These are phyloP conservation scores for crab-eating macaque (Macaca fascicularis) DNA, from an alignment of 2,113 vertebrate species.

Conservation along the genomic window DNA sequence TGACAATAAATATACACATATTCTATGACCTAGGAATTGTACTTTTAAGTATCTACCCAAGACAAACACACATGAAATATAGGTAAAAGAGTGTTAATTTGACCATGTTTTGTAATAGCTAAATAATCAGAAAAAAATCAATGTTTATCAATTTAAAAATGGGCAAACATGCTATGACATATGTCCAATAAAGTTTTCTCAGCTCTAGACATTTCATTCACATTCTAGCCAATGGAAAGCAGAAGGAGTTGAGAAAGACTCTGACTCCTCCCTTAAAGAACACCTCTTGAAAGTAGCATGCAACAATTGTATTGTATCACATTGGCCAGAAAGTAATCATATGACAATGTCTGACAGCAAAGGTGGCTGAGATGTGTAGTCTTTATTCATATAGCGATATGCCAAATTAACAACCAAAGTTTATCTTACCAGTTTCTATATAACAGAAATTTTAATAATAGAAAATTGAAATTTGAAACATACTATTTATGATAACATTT, in stretches of 20 bases:
- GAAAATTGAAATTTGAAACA: not conserved
- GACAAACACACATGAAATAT: not conserved
- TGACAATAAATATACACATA: not conserved
- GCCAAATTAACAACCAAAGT: not conserved
- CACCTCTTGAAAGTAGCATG: not conserved
- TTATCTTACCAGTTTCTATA: not conserved
- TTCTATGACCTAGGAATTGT: not conserved
- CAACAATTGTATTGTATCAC: not conserved
- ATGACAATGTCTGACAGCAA: not conserved
- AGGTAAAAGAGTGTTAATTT: not conserved
- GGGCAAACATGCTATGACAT: not conserved
- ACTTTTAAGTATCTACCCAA: not conserved
- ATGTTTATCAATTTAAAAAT: not conserved
- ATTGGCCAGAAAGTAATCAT: not conserved
- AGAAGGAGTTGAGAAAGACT: not conserved
- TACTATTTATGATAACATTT: not conserved
- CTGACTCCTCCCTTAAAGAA: not conserved
- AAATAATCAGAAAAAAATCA: not conserved
- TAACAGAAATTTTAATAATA: no score
- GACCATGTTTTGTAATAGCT: not conserved
- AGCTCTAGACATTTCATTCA: not conserved
- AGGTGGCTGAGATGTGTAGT: not conserved
- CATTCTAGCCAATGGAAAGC: not conserved
- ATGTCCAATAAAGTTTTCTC: not conserved
- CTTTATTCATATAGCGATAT: not conserved